Conservation (phyloP, 2,113 vertebrate genomes). For the Prunella fulvescens region DNA sequence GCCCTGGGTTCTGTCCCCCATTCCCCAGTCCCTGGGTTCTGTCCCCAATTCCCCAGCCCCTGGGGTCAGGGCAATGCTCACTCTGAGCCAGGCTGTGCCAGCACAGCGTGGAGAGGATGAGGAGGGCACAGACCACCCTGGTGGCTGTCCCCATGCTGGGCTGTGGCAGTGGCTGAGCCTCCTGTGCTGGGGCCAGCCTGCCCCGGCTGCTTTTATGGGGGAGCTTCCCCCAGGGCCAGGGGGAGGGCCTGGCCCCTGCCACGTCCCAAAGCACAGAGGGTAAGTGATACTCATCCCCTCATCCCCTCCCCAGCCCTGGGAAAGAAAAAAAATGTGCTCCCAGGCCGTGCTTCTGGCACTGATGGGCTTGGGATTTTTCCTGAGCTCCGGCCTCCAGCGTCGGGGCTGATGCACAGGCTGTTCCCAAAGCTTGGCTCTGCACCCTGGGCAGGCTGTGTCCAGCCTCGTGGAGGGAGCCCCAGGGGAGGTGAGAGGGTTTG, state of each 20-base stretch:
- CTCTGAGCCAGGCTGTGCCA: conserved; percentile 8
- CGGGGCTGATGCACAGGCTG: not conserved
- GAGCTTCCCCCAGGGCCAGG: not conserved
- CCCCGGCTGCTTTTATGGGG: not conserved
- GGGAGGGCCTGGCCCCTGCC: conserved; percentile 12
- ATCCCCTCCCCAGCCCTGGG: not conserved
- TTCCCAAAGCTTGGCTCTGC: not conserved
- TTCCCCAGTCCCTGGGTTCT: not conserved
- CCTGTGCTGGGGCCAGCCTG: not conserved
- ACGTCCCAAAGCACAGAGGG: conserved; percentile 33
- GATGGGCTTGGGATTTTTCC: not conserved
- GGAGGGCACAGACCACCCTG: not conserved
- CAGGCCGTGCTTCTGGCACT: not conserved
- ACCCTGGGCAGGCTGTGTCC: not conserved
- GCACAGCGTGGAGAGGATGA: not conserved
- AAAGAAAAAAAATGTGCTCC: not conserved
- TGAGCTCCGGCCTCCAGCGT: accelerated
- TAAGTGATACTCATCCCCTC: not conserved
- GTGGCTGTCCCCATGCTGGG: not conserved
- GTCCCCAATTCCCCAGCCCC: not conserved
- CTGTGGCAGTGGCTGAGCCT: not conserved
- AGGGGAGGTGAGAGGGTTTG: accelerated
- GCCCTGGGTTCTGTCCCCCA: too few relatives aligned
- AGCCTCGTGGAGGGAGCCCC: not conserved
- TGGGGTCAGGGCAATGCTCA: not conserved